A percentile compares a stretch with the other conserved stretches of the same genome.
Evolutionary conservation across 2,888 invertebrate genomes (phyloP).

Genomic region (Andrena trimmerana): DNA sequence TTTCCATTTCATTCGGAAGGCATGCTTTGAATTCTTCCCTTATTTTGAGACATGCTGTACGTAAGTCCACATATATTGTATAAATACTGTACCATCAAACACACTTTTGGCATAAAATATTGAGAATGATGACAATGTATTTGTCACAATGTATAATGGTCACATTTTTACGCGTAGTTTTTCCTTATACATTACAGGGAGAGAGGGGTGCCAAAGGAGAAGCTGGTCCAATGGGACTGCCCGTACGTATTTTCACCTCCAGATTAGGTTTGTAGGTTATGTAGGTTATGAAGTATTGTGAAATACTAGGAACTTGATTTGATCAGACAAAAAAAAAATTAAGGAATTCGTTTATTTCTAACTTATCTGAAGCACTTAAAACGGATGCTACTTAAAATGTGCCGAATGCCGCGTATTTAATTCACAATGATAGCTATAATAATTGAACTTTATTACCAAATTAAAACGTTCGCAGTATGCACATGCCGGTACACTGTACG

Average conservation of each 20-base stretch:
- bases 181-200: constrained; percentile 88
- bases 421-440: constrained; percentile 28
- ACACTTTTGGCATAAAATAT: constrained; percentile 7
- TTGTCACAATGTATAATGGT: not conserved
- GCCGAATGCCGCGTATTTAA: not conserved
- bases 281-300: constrained; percentile 51
- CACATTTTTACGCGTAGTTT: constrained; percentile 46
- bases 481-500: too few relatives aligned
- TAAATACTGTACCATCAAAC: not conserved
- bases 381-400: not conserved
- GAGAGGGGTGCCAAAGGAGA: constrained; percentile 93
- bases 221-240: constrained; percentile 97
- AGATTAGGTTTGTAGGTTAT: constrained; percentile 66
- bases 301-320: constrained; percentile 14
- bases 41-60: too few relatives aligned
- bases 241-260: constrained; percentile 89
- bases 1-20: too few relatives aligned
- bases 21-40: too few relatives aligned
- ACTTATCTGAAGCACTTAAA: not conserved
- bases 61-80: not conserved
- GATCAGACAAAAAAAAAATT: not conserved
- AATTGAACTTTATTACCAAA: constrained; percentile 53
- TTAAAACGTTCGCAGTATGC: not conserved
- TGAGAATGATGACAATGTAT: constrained; percentile 1
- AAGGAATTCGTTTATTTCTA: not conserved